phyloP scores from a whole-genome alignment of 2,113 vertebrate genomes.

The Amphiprion percula region DNA sequence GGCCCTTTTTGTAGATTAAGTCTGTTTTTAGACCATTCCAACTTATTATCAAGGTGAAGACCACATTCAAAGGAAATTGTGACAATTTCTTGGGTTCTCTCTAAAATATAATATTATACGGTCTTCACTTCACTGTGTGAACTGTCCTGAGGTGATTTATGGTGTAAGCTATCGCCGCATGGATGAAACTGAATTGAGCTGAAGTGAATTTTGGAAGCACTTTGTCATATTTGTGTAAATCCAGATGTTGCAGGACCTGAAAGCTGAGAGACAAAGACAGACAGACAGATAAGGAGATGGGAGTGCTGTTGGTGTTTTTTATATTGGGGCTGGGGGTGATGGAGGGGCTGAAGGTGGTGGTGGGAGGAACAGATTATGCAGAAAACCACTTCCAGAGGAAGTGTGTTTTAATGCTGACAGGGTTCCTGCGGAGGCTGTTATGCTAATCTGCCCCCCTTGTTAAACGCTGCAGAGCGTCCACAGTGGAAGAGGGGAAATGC shows the following conservation, averaged over 20 bases:
- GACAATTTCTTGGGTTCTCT: too few species aligned
- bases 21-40: too few species aligned
- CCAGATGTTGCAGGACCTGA: background rate
- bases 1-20: too few species aligned
- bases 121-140: too few species aligned
- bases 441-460: slow-evolving; percentile 80
- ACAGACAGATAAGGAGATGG: background rate
- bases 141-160: too few species aligned
- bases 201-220: too few species aligned
- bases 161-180: too few species aligned
- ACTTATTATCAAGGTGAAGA: too few species aligned
- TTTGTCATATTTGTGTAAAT: background rate
- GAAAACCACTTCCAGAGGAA: slow-evolving; percentile 82
- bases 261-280: background rate
- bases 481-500: slow-evolving; percentile 61
- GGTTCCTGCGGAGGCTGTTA: slow-evolving; percentile 79
- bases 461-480: slow-evolving; percentile 71
- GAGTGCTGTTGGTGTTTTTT: slow-evolving; percentile 11
- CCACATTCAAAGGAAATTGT: too few species aligned
- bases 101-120: too few species aligned
- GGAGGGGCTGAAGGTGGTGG: slow-evolving; percentile 28
- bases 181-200: too few species aligned
- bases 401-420: slow-evolving; percentile 75
- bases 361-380: slow-evolving; percentile 72
- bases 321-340: background rate